phyloP scores from a whole-genome alignment of 2,888 invertebrate genomes.

The Acleris emargana region DNA sequence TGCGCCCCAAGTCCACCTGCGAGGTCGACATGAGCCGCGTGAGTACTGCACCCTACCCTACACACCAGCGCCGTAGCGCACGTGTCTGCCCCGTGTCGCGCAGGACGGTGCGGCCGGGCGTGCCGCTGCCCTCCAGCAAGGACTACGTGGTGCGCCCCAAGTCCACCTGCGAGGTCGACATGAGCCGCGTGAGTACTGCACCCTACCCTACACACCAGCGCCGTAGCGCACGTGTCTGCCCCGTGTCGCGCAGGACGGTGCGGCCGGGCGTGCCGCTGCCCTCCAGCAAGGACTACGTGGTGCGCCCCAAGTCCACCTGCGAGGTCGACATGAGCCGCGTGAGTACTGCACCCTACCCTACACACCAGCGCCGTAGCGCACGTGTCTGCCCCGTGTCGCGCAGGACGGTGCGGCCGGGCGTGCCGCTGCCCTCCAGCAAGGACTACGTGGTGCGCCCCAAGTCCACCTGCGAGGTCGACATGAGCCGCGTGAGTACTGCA shows the following conservation, averaged over 20 bases:
- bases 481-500: slow-evolving; percentile 86
- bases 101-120: slow-evolving; percentile 94
- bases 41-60: slow-evolving; percentile 50
- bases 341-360: slow-evolving; percentile 50
- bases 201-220: not conserved
- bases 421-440: slow-evolving; percentile 97
- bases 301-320: slow-evolving; percentile 95
- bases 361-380: no score
- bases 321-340: slow-evolving; percentile 94
- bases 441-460: slow-evolving; percentile 98
- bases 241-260: slow-evolving; percentile 82
- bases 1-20: slow-evolving; percentile 95
- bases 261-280: slow-evolving; percentile 98
- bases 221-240: no score
- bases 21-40: slow-evolving; percentile 94
- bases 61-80: no score
- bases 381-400: no score
- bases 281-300: slow-evolving; percentile 98
- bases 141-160: slow-evolving; percentile 98
- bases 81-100: no score
- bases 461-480: slow-evolving; percentile 94
- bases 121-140: slow-evolving; percentile 97
- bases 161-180: slow-evolving; percentile 94
- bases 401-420: slow-evolving; percentile 94
- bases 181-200: slow-evolving; percentile 86